phyloP scores from a whole-genome alignment of 2,888 invertebrate genomes.

The Lochmaea capreae region DNA sequence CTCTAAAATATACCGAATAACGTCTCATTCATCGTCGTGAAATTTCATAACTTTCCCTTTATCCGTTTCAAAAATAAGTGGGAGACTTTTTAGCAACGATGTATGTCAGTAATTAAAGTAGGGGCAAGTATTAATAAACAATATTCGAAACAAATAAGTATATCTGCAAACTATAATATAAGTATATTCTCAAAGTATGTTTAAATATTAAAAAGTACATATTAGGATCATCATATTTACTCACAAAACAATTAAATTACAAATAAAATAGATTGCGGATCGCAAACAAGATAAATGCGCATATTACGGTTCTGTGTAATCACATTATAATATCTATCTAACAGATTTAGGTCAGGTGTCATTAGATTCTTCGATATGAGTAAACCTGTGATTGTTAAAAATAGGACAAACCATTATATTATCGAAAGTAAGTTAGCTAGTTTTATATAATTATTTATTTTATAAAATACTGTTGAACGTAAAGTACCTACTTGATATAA shows the following conservation, averaged over 20 bases:
- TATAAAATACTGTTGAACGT: background rate
- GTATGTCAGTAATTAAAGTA: too few relatives aligned
- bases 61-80: too few relatives aligned
- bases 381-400: background rate
- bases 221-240: too few relatives aligned
- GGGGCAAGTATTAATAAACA: too few relatives aligned
- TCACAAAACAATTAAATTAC: background rate
- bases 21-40: too few relatives aligned
- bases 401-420: background rate
- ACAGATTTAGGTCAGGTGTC: background rate
- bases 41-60: too few relatives aligned
- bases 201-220: too few relatives aligned
- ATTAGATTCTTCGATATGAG: background rate
- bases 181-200: too few relatives aligned
- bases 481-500: background rate
- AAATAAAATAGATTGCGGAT: background rate
- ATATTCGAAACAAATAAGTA: too few relatives aligned
- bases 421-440: background rate
- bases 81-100: too few relatives aligned
- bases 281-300: background rate
- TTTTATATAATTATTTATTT: background rate
- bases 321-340: background rate
- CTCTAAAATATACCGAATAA: too few relatives aligned
- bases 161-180: too few relatives aligned
- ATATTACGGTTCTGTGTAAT: background rate